Evolutionary conservation across 2,888 invertebrate species (phyloP).

Genomic region (Eledone cirrhosa): DNA sequence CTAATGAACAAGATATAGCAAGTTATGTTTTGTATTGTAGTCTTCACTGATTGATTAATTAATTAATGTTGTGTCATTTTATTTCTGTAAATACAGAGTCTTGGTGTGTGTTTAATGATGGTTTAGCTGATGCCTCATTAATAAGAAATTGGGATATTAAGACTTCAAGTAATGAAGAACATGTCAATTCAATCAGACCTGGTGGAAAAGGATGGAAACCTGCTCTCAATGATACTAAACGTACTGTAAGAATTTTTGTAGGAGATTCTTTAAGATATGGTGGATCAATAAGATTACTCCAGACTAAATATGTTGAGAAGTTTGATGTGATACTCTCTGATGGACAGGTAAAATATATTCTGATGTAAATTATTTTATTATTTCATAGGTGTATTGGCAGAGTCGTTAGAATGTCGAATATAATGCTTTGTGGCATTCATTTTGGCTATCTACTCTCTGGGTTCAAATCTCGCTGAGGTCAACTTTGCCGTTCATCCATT

Average conservation of each 20-base stretch:
- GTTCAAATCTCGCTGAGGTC: no score
- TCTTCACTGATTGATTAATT: no score
- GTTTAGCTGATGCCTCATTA: not conserved
- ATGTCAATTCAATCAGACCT: not conserved
- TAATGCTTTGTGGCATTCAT: no score
- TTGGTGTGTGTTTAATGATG: not conserved
- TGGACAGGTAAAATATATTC: not conserved
- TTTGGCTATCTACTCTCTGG: no score
- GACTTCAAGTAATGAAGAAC: conserved; percentile 11
- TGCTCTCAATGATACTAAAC: not conserved
- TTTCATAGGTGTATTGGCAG: no score
- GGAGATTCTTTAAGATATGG: conserved; percentile 20
- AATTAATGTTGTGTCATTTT: no score
- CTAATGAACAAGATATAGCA: no score
- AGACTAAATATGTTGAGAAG: not conserved
- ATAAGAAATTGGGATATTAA: conserved; percentile 15
- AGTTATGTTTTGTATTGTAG: no score
- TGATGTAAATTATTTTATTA: no score
- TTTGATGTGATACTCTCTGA: not conserved
- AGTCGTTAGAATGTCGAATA: no score
- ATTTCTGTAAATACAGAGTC: not conserved
- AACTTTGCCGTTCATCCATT: no score
- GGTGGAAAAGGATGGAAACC: conserved; percentile 22
- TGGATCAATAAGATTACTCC: not conserved
- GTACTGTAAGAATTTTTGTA: not conserved